These are phyloP conservation scores for Carabus problematicus DNA, from an alignment of 2,888 invertebrate genomes.

Conservation along the genomic window DNA sequence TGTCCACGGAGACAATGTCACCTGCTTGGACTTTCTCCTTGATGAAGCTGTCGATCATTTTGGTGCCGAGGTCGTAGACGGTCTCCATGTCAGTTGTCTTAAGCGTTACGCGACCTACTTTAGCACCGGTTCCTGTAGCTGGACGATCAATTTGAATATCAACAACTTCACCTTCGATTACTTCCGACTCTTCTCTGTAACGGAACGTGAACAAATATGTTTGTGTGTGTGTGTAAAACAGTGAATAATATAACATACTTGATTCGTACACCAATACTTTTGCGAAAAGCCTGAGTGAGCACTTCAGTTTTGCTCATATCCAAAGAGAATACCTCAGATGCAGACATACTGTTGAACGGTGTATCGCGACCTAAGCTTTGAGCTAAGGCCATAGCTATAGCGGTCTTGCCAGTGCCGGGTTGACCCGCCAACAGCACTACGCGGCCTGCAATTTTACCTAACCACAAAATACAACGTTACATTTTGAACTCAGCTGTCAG, in stretches of 20 bases:
- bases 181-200: conserved; percentile 92
- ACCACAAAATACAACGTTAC: conserved; percentile 57
- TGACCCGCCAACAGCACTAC: conserved; percentile 95
- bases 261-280: conserved; percentile 96
- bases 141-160: conserved; percentile 96
- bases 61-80: conserved; percentile 96
- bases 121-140: conserved; percentile 85
- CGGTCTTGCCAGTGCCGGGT: conserved; percentile 98
- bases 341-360: conserved; percentile 98
- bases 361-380: conserved; percentile 93
- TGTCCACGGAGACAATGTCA: conserved; percentile 98
- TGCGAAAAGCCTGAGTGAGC: conserved; percentile 93
- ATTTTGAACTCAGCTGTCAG: conserved; percentile 48
- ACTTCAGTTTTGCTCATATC: conserved; percentile 99
- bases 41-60: conserved; percentile 96
- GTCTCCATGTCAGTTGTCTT: conserved; percentile 99
- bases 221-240: not conserved
- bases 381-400: conserved; percentile 96
- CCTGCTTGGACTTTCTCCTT: conserved; percentile 95
- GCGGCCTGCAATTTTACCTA: conserved; percentile 87
- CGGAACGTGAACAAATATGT: conserved; percentile 10
- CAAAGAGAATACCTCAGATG: conserved; percentile 96
- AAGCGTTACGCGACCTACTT: conserved; percentile 92
- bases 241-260: conserved; percentile 65
- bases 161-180: conserved; percentile 98